Evolutionary conservation across 2,888 invertebrate genomes (phyloP).

Genomic region (Linnaemya tessellans): DNA sequence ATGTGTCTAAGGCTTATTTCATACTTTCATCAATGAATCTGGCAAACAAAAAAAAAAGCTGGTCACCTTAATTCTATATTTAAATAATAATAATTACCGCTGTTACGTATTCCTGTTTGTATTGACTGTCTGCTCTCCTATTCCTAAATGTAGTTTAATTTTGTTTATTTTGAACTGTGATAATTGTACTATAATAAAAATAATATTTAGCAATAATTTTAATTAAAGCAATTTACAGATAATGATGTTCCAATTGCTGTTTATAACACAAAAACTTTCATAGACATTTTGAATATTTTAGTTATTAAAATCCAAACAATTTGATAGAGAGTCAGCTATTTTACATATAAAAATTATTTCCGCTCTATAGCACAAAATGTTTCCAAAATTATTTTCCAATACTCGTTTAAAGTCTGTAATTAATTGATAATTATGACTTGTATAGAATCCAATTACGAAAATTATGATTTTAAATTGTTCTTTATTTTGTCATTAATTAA

Average conservation of each 20-base stretch:
- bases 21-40: too few relatives aligned
- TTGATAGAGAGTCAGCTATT: neutral
- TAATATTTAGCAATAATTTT: conserved; percentile 16
- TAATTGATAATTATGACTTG: neutral
- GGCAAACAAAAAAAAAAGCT: neutral
- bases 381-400: conserved; percentile 10
- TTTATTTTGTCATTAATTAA: neutral
- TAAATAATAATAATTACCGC: neutral
- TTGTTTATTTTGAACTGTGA: conserved; percentile 24
- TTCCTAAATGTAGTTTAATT: conserved; percentile 1
- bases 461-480: neutral
- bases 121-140: neutral
- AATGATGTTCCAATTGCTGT: conserved; percentile 23
- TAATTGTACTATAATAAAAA: conserved; percentile 31
- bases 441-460: neutral
- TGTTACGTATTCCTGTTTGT: neutral
- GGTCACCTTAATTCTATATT: conserved; percentile 8
- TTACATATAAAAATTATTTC: conserved; percentile 2
- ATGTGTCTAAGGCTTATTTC: too few relatives aligned
- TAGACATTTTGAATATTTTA: neutral
- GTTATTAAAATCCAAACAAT: neutral
- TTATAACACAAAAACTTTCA: conserved; percentile 6
- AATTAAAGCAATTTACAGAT: conserved; percentile 10
- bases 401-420: neutral
- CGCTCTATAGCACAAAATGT: conserved; percentile 19